Percentiles rank a stretch among this genome's conserved stretches.
Conservation (phyloP, 2,113 vertebrate species). For the Corythoichthys intestinalis region DNA sequence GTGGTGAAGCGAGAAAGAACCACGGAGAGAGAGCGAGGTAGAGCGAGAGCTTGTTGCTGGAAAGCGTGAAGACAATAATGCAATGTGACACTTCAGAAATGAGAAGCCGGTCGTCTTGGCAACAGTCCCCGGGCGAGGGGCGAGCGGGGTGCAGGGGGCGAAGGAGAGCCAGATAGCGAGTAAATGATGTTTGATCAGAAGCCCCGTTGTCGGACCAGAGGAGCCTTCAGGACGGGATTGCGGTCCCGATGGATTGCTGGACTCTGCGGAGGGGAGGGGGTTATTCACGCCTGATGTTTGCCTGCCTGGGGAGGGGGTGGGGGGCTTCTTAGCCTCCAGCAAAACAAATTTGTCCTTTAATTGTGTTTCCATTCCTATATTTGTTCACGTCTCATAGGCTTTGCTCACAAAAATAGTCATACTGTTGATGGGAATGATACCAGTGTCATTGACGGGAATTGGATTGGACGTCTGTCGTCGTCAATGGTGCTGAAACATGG, state of each 20-base stretch:
- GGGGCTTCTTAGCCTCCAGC: background rate
- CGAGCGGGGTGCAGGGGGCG: slow-evolving; percentile 62
- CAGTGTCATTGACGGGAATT: background rate
- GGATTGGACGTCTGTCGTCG: background rate
- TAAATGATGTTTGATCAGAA: slow-evolving; percentile 98
- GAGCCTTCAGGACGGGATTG: slow-evolving; percentile 6
- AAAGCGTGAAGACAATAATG: slow-evolving; percentile 99
- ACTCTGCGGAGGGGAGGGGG: background rate
- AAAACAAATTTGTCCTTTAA: slow-evolving; percentile 23
- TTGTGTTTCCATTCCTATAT: slow-evolving; percentile 1
- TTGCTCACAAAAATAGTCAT: background rate
- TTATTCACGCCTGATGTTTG: slow-evolving; percentile 31
- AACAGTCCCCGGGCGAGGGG: slow-evolving; percentile 89
- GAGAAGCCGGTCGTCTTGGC: slow-evolving; percentile 96
- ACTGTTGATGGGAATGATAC: background rate
- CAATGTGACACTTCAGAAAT: slow-evolving; percentile 99
- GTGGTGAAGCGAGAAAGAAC: slow-evolving; percentile 28
- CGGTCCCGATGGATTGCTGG: background rate
- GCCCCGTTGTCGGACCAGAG: background rate
- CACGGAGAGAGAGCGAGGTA: slow-evolving; percentile 38
- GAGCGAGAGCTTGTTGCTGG: slow-evolving; percentile 81
- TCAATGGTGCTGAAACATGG: no score
- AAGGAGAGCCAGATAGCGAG: slow-evolving; percentile 80
- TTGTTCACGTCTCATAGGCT: background rate
- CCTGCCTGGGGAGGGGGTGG: slow-evolving; percentile 11